Conservation (phyloP, 2,797 vertebrate genomes). For the Ateles fusciceps region DNA sequence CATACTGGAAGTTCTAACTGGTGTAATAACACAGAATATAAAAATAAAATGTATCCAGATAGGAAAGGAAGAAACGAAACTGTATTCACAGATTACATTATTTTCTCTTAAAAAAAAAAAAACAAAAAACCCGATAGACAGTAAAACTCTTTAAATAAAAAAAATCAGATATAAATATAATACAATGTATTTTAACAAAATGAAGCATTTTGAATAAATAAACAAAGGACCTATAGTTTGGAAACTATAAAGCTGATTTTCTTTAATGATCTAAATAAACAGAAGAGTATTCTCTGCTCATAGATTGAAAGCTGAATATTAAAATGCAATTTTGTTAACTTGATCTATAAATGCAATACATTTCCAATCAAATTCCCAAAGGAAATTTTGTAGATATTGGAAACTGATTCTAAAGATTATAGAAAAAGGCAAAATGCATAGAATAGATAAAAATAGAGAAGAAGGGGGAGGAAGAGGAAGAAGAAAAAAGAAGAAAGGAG, state of each 20-base stretch:
- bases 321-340: not conserved
- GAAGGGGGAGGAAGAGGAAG: not conserved
- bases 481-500: not conserved
- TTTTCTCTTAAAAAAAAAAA: not conserved
- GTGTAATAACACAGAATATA: too few species aligned
- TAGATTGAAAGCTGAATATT: not conserved
- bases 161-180: not conserved
- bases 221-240: not conserved
- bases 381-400: not conserved
- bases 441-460: not conserved
- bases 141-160: not conserved
- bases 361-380: not conserved
- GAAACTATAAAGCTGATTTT: not conserved
- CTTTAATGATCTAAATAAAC: not conserved
- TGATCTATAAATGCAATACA: not conserved
- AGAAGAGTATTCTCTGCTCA: not conserved
- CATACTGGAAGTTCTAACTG: not conserved
- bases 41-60: not conserved
- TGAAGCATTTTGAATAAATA: not conserved
- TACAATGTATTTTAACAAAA: not conserved
- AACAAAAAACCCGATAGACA: not conserved
- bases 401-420: not conserved
- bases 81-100: not conserved
- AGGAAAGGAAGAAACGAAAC: not conserved
- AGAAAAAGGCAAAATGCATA: not conserved